phyloP scores from a whole-genome alignment of 1,140 invertebrate genomes.

The Drosophila prosaltans region DNA sequence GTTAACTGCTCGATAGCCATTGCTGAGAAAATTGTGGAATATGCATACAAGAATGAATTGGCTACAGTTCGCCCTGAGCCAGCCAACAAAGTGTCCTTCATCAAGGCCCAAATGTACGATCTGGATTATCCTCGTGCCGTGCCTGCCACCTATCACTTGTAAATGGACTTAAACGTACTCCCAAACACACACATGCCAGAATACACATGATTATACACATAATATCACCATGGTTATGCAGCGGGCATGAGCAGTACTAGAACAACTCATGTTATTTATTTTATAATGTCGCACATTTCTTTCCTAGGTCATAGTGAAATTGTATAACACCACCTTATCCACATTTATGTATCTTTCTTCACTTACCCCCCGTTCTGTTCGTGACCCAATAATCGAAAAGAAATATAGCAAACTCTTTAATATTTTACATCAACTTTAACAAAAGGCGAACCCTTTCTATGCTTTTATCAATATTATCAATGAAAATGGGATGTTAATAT shows the following conservation, averaged over 20 bases:
- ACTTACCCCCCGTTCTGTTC: constrained; percentile 11
- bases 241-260: constrained; percentile 38
- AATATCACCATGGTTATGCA: constrained; percentile 30
- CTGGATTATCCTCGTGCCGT: constrained; percentile 88
- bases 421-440: constrained; percentile 15
- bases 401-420: constrained; percentile 6
- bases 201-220: constrained; percentile 21
- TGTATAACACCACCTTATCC: constrained; percentile 31
- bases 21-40: constrained; percentile 92
- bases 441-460: constrained; percentile 40
- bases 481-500: constrained; percentile 77
- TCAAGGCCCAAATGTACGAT: constrained; percentile 92
- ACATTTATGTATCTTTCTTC: constrained; percentile 20
- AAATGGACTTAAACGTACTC: constrained; percentile 21
- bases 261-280: constrained; percentile 70
- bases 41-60: constrained; percentile 94
- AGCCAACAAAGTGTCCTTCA: constrained; percentile 88
- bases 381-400: constrained; percentile 8
- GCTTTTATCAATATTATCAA: constrained; percentile 50
- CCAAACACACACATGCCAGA: constrained; percentile 6
- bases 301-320: constrained; percentile 40
- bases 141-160: constrained; percentile 83
- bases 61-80: constrained; percentile 92
- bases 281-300: constrained; percentile 62
- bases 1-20: constrained; percentile 94